A percentile compares a stretch with the other conserved stretches of the same genome.
Evolutionary conservation across 2,113 vertebrate genomes (phyloP).

Genomic region (Sander vitreus): DNA sequence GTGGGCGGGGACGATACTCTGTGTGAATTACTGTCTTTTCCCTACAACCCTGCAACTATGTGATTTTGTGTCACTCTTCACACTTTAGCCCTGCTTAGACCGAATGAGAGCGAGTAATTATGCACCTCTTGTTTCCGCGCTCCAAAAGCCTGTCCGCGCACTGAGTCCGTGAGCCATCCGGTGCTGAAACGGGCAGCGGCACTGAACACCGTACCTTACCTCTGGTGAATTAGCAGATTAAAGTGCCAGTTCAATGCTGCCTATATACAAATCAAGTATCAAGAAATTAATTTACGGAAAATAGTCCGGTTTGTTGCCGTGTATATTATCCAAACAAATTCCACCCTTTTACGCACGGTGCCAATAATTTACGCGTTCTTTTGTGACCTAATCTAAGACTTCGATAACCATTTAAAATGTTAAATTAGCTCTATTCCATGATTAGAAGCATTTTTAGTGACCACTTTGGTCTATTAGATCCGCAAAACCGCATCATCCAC

Average conservation of each 20-base stretch:
- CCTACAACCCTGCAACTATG: neutral
- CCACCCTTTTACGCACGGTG: slow-evolving; percentile 49
- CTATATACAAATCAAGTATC: neutral
- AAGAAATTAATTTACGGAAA: neutral
- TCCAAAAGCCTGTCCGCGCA: slow-evolving; percentile 5
- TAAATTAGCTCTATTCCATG: neutral
- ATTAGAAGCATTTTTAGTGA: neutral
- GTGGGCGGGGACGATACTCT: slow-evolving; percentile 20
- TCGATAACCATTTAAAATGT: neutral
- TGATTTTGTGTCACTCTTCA: neutral
- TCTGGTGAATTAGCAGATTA: neutral
- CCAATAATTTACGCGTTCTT: slow-evolving; percentile 32
- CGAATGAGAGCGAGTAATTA: neutral
- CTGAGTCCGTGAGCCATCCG: slow-evolving; percentile 27
- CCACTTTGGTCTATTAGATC: neutral
- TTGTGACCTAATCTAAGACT: neutral
- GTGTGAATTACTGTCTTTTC: neutral
- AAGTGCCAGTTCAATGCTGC: neutral
- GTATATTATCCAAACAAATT: neutral
- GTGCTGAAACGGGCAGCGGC: slow-evolving; percentile 37
- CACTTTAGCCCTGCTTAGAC: neutral
- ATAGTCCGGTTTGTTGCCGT: neutral
- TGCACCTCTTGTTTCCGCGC: slow-evolving; percentile 10
- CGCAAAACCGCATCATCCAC: slow-evolving; percentile 2
- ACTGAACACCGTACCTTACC: neutral